A percentile compares a stretch with the other conserved stretches of the same genome.
phyloP scores from a whole-genome alignment of 1,140 invertebrate species.

The Meteorus sp. region DNA sequence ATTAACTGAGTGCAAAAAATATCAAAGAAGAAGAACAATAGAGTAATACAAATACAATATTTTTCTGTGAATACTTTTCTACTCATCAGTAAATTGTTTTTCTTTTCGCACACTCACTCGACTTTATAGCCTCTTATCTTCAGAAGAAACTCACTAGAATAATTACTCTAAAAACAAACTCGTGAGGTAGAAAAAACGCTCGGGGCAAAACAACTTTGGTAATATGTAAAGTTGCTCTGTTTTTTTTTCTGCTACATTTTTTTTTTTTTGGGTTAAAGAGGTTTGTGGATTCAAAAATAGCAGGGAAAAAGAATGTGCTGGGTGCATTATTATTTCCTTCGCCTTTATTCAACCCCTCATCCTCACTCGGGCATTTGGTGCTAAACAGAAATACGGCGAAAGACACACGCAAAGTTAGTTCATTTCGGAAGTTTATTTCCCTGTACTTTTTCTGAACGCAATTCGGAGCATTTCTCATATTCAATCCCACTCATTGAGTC shows the following conservation, averaged over 20 bases:
- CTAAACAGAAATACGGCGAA: constrained; percentile 35
- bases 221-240: constrained; percentile 44
- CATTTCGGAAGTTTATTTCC: constrained; percentile 46
- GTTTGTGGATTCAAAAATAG: constrained; percentile 6
- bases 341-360: too few species aligned
- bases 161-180: constrained; percentile 15
- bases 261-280: not conserved
- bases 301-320: too few species aligned
- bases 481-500: constrained; percentile 3
- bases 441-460: constrained; percentile 27
- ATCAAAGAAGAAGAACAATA: too few species aligned
- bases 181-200: constrained; percentile 20
- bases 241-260: too few species aligned
- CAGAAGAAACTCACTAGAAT: not conserved
- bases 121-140: not conserved
- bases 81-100: constrained; percentile 1
- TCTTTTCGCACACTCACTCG: not conserved
- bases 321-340: too few species aligned
- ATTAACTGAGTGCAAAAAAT: too few species aligned
- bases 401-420: constrained; percentile 53
- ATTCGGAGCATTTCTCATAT: constrained; percentile 20
- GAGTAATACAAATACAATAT: too few species aligned
- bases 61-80: too few species aligned
- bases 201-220: constrained; percentile 42
- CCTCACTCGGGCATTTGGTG: too few species aligned